phyloP scores from a whole-genome alignment of 2,888 invertebrate species.

The Rhamnusium bicolor region DNA sequence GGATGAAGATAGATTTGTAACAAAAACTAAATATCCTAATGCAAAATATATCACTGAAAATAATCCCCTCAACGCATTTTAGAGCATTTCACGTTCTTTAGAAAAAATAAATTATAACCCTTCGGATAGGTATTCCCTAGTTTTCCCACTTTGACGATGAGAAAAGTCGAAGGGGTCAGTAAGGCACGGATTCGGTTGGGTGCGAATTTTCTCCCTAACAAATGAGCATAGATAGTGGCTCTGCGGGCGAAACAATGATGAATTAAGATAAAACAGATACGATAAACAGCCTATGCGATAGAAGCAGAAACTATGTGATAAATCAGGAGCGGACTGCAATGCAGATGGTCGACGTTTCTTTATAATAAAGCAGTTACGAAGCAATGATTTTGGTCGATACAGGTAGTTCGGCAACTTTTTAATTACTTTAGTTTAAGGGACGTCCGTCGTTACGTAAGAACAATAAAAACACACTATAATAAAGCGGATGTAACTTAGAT shows the following conservation, averaged over 20 bases:
- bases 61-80: constrained; percentile 23
- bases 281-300: constrained; percentile 58
- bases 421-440: no score
- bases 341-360: constrained; percentile 31
- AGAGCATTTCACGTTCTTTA: constrained; percentile 11
- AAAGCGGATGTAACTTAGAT: no score
- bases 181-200: constrained; percentile 9
- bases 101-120: constrained; percentile 41
- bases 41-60: constrained; percentile 21
- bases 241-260: constrained; percentile 60
- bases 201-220: constrained; percentile 48
- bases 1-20: constrained; percentile 5
- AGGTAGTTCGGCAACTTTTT: not conserved
- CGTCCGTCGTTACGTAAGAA: no score
- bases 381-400: not conserved
- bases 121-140: constrained; percentile 33
- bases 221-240: constrained; percentile 59
- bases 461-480: no score
- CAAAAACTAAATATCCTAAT: constrained; percentile 12
- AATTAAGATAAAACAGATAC: constrained; percentile 61
- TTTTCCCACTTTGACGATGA: constrained; percentile 31
- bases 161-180: constrained; percentile 40
- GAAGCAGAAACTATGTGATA: constrained; percentile 60
- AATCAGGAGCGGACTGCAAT: constrained; percentile 57
- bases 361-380: no score